Conservation (phyloP, 1,140 invertebrate species). For the Ganaspis sp. region DNA sequence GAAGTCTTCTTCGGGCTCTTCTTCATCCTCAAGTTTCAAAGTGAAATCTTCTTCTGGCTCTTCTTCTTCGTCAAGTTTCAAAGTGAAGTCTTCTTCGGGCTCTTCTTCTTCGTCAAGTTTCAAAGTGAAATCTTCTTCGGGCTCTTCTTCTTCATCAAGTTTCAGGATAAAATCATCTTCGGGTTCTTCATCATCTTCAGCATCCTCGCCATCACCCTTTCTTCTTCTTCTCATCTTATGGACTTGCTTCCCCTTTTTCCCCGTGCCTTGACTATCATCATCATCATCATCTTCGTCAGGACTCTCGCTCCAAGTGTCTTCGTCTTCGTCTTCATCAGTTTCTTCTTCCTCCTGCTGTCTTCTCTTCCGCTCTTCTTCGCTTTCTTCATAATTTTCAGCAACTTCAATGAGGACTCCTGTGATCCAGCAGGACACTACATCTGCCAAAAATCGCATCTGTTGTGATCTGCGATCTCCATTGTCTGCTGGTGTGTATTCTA, state of each 20-base stretch:
- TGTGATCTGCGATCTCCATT: slow-evolving; percentile 63
- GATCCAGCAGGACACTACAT: slow-evolving; percentile 69
- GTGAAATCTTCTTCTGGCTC: too few species aligned
- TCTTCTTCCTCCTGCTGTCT: slow-evolving; percentile 41
- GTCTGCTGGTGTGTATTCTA: slow-evolving; percentile 55
- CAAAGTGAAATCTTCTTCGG: too few species aligned
- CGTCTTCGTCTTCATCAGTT: slow-evolving; percentile 39
- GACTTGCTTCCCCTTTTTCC: background rate
- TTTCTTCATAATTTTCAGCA: slow-evolving; percentile 51
- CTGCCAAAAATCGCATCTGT: slow-evolving; percentile 67
- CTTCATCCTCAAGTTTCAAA: too few species aligned
- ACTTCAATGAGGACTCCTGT: slow-evolving; percentile 63
- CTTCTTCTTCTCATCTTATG: slow-evolving; percentile 8
- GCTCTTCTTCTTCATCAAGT: too few species aligned
- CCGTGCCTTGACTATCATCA: slow-evolving; percentile 15
- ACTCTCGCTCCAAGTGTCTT: slow-evolving; percentile 26
- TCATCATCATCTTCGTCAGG: slow-evolving; percentile 24
- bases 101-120: too few species aligned
- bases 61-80: too few species aligned
- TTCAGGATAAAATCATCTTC: too few species aligned
- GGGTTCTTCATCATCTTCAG: slow-evolving; percentile 33
- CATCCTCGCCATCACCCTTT: slow-evolving; percentile 9
- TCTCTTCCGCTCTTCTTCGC: slow-evolving; percentile 49
- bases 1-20: too few species aligned
- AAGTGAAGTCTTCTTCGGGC: too few species aligned